These are phyloP conservation scores for Apis florea DNA, from an alignment of 1,140 invertebrate species.

Conservation along the genomic window DNA sequence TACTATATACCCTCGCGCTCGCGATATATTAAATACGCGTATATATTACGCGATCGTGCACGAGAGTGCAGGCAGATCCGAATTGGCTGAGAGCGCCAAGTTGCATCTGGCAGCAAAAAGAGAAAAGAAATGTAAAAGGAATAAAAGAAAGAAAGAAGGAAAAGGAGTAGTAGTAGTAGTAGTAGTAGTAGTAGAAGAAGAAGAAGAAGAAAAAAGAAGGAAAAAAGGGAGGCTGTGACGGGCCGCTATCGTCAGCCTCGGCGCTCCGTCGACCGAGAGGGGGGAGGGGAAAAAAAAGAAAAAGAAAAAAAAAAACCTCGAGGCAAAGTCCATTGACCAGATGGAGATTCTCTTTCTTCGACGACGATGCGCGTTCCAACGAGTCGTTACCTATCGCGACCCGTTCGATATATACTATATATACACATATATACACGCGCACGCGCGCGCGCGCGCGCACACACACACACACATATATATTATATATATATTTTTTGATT, in stretches of 20 bases:
- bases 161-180: no score
- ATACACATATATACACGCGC: no score
- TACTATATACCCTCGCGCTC: no score
- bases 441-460: no score
- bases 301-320: slow-evolving; percentile 60
- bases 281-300: slow-evolving; percentile 7
- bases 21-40: no score
- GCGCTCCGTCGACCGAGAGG: not conserved
- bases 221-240: slow-evolving; percentile 60
- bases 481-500: no score
- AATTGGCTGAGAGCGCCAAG: slow-evolving; percentile 62
- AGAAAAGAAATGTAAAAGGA: no score
- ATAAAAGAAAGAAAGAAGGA: no score
- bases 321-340: slow-evolving; percentile 73
- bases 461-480: no score
- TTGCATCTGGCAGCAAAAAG: slow-evolving; percentile 62
- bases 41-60: not conserved
- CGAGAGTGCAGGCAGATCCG: slow-evolving; percentile 35
- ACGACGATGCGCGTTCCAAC: not conserved
- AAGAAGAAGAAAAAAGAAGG: not conserved
- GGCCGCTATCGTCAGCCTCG: slow-evolving; percentile 53
- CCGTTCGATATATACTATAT: no score
- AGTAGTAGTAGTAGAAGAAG: no score
- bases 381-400: no score
- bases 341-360: slow-evolving; percentile 58